These are phyloP conservation scores for Poecilobothrus nobilitatus DNA, from an alignment of 2,888 invertebrate genomes.

Conservation along the genomic window DNA sequence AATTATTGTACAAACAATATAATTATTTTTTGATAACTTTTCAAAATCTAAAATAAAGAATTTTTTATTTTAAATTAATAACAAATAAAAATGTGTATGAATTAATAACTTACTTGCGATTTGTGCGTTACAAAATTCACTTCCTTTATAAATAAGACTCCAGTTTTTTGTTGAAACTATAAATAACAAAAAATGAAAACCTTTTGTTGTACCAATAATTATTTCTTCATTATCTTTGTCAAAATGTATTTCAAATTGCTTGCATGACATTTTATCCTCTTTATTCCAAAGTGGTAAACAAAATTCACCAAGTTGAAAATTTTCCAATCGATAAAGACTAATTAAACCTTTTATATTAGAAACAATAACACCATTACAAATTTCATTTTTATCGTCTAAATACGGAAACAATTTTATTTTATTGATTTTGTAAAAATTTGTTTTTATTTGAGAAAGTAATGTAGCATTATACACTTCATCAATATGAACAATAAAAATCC, in stretches of 20 bases:
- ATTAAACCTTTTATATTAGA: constrained; percentile 31
- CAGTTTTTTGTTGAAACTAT: constrained; percentile 22
- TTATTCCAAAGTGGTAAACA: constrained; percentile 8
- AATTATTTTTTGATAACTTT: constrained; percentile 22
- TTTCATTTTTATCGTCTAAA: neutral
- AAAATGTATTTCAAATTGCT: constrained; percentile 27
- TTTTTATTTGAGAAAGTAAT: constrained; percentile 15
- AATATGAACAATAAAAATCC: constrained; percentile 27
- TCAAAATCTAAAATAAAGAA: constrained; percentile 28
- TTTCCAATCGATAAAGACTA: constrained; percentile 26
- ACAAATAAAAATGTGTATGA: too few relatives aligned
- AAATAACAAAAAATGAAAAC: constrained; percentile 33
- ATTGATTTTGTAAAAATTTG: constrained; percentile 15
- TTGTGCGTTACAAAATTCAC: constrained; percentile 32
- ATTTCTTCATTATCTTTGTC: constrained; percentile 24
- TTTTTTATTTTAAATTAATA: neutral
- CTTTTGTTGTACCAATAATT: constrained; percentile 32
- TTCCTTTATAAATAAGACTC: constrained; percentile 23
- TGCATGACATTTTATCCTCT: constrained; percentile 32
- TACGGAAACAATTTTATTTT: constrained; percentile 15
- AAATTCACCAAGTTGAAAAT: neutral
- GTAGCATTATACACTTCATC: constrained; percentile 12
- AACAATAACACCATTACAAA: constrained; percentile 28
- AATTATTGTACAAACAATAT: constrained; percentile 29
- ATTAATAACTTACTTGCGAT: constrained; percentile 20